phyloP scores from a whole-genome alignment of 1,140 invertebrate species.

The Leptinotarsa texana region DNA sequence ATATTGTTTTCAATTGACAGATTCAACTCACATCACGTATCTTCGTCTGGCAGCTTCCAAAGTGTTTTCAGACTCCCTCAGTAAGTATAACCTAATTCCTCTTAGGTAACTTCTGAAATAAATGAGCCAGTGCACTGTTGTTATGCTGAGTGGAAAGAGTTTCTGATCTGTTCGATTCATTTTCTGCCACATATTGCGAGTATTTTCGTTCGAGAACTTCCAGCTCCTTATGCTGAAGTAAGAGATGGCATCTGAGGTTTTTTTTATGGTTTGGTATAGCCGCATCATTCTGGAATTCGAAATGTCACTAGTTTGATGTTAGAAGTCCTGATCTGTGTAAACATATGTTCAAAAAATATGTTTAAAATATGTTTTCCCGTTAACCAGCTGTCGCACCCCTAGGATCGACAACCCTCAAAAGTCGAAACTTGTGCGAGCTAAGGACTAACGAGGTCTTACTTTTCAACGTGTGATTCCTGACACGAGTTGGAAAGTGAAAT shows the following conservation, averaged over 20 bases:
- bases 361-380: too few relatives aligned
- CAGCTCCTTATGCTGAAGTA: conserved; percentile 71
- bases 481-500: too few relatives aligned
- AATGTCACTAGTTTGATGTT: not conserved
- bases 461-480: too few relatives aligned
- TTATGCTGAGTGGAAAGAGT: conserved; percentile 71
- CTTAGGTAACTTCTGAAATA: conserved; percentile 61
- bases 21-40: conserved; percentile 6
- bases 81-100: conserved; percentile 63
- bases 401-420: too few relatives aligned
- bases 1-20: not conserved
- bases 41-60: conserved; percentile 56
- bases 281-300: not conserved
- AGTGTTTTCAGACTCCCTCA: conserved; percentile 64
- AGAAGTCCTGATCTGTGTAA: not conserved
- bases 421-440: too few relatives aligned
- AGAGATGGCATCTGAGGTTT: too few relatives aligned
- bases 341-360: not conserved
- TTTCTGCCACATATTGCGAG: conserved; percentile 61
- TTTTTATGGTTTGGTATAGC: not conserved
- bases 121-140: conserved; percentile 61
- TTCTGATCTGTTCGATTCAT: conserved; percentile 62
- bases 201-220: conserved; percentile 69
- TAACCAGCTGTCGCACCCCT: too few relatives aligned
- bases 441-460: too few relatives aligned